These are phyloP conservation scores for Grus americana DNA, from an alignment of 2,113 vertebrate genomes.

Conservation along the genomic window DNA sequence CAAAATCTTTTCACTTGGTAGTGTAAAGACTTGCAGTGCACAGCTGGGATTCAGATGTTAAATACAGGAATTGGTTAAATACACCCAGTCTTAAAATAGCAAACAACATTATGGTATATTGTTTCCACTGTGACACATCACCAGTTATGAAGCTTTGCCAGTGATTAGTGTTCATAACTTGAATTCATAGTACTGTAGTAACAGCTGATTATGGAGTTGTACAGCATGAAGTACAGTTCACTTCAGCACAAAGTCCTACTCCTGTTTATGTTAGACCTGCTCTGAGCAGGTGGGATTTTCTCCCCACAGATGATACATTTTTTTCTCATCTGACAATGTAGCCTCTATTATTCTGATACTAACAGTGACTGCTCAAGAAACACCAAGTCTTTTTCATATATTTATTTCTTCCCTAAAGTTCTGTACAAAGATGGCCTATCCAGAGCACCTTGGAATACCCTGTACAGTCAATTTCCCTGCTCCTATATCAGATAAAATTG, in stretches of 20 bases:
- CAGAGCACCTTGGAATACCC: background rate
- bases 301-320: background rate
- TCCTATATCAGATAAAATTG: background rate
- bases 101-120: background rate
- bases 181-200: background rate
- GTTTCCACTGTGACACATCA: background rate
- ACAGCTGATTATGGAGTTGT: background rate
- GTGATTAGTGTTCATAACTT: background rate
- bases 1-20: constrained; percentile 22
- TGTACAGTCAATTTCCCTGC: background rate
- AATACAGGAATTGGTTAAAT: constrained; percentile 3
- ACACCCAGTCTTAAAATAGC: background rate
- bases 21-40: background rate
- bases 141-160: background rate
- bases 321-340: background rate
- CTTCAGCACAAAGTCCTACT: background rate
- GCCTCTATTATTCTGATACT: background rate
- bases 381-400: background rate
- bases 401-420: background rate
- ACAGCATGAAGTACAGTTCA: background rate
- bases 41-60: constrained; percentile 29
- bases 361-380: background rate
- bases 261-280: background rate
- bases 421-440: background rate
- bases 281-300: background rate